A percentile compares a stretch with the other conserved stretches of the same genome.
phyloP scores from a whole-genome alignment of 2,888 invertebrate genomes.

The Heliconius hortense region DNA sequence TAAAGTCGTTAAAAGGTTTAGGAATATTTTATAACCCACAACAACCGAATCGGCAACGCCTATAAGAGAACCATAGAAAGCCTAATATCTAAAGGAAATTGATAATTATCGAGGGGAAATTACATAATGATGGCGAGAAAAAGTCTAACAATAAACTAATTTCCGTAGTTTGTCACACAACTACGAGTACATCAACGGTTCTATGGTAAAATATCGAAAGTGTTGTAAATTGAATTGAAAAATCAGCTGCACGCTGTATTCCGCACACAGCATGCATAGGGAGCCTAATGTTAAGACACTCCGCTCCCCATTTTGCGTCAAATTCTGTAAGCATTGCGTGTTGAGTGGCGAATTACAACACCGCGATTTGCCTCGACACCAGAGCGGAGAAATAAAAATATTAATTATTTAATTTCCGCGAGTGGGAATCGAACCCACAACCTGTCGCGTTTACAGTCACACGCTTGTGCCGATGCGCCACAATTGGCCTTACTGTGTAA shows the following conservation, averaged over 20 bases:
- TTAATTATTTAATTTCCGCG: too few species aligned
- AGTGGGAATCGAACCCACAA: neutral
- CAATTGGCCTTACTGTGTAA: neutral
- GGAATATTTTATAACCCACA: neutral
- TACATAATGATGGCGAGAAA: conserved; percentile 17
- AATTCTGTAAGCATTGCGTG: too few species aligned
- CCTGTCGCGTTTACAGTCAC: neutral
- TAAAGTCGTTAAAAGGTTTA: too few species aligned
- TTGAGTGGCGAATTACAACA: too few species aligned
- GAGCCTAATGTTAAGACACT: too few species aligned
- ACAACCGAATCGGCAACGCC: neutral
- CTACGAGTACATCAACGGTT: neutral
- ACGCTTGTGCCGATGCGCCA: neutral
- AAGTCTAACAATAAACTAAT: conserved; percentile 27
- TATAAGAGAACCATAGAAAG: neutral
- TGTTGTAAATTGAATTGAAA: too few species aligned
- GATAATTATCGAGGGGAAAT: conserved; percentile 32
- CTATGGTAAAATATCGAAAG: neutral
- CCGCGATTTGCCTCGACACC: too few species aligned
- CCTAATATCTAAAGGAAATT: conserved; percentile 33
- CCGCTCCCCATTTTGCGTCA: too few species aligned
- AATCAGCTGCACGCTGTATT: too few species aligned
- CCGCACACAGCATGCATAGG: too few species aligned
- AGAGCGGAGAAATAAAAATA: too few species aligned
- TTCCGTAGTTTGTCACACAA: conserved; percentile 26